phyloP scores from a whole-genome alignment of 2,113 vertebrate species.

The Stercorarius parasiticus region DNA sequence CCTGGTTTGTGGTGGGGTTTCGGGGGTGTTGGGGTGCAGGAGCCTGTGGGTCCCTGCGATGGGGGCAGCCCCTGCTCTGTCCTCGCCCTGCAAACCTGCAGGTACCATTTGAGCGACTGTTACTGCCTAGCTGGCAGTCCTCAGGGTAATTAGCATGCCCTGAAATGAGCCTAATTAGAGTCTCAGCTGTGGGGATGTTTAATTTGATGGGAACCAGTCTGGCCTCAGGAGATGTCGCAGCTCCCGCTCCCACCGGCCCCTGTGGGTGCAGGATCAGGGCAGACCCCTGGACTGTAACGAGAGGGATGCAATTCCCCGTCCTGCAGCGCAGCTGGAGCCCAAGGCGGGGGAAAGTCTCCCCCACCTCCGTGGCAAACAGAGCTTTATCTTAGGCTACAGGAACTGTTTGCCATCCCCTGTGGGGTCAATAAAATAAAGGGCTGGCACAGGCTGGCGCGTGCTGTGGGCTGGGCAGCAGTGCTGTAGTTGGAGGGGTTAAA shows the following conservation, averaged over 20 bases:
- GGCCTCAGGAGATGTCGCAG: not conserved
- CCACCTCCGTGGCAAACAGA: not conserved
- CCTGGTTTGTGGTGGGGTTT: not conserved
- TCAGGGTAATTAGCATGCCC: not conserved
- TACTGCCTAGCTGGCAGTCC: not conserved
- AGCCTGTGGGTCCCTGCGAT: accelerated
- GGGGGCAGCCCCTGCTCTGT: not conserved
- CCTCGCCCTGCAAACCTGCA: not conserved
- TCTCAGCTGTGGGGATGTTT: not conserved
- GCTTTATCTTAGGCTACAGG: not conserved
- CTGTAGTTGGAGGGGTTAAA: not conserved
- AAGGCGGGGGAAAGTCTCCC: accelerated
- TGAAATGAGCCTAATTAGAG: not conserved
- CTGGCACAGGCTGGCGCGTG: not conserved
- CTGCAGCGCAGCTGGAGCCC: not conserved
- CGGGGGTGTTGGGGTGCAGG: not conserved
- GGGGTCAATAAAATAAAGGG: not conserved
- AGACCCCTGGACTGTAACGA: not conserved
- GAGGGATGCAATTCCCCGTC: not conserved
- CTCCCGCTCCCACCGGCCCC: not conserved
- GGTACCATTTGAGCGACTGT: not conserved
- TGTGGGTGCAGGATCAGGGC: not conserved
- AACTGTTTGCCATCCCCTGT: not conserved
- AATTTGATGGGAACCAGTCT: not conserved
- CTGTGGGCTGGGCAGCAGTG: not conserved